phyloP scores from a whole-genome alignment of 1,140 invertebrate species.

The Dreissena rostriformis region DNA sequence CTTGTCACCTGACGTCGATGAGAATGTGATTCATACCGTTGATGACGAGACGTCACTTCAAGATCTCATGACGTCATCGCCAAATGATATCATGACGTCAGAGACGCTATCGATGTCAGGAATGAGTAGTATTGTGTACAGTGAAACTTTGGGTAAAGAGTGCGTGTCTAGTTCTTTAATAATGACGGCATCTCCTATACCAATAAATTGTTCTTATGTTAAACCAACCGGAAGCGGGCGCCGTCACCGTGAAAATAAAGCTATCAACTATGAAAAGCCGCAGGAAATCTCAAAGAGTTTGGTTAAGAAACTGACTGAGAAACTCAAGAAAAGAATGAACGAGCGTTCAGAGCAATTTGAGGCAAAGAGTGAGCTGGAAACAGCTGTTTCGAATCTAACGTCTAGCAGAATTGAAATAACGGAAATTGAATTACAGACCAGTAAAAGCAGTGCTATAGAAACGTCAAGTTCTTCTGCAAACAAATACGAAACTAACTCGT shows the following conservation, averaged over 20 bases:
- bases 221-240: background rate
- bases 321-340: conserved; percentile 58
- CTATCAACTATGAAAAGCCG: conserved; percentile 26
- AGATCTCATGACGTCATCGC: background rate
- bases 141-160: background rate
- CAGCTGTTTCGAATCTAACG: conserved; percentile 35
- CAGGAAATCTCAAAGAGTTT: conserved; percentile 57
- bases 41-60: background rate
- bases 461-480: too few relatives aligned
- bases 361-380: conserved; percentile 25
- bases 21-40: background rate
- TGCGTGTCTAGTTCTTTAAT: background rate
- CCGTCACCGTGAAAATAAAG: background rate
- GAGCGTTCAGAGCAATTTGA: conserved; percentile 21
- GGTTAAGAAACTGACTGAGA: conserved; percentile 57
- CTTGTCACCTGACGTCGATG: background rate
- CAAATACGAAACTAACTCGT: too few relatives aligned
- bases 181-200: background rate
- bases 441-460: too few relatives aligned
- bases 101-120: conserved; percentile 7
- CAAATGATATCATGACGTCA: background rate
- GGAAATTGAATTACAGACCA: too few relatives aligned
- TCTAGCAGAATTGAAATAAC: too few relatives aligned
- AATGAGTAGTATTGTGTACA: too few relatives aligned
- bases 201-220: background rate